phyloP scores from a whole-genome alignment of 30 jellyfish, hydroid and myxozoan species.

The Turritopsis dohrnii region DNA sequence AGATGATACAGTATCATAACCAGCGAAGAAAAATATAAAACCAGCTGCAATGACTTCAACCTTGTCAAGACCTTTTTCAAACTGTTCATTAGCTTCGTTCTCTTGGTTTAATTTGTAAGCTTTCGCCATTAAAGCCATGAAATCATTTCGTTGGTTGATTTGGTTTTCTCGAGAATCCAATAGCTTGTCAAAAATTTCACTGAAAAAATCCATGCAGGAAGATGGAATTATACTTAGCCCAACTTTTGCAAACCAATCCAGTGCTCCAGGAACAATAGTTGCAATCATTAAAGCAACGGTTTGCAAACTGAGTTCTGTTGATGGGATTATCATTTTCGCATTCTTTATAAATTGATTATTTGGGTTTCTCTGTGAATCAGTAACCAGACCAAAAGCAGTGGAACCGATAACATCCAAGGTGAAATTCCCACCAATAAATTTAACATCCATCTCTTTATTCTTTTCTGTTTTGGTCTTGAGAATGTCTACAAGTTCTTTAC shows the following conservation, averaged over 20 bases:
- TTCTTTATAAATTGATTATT: background rate
- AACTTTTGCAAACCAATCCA: background rate
- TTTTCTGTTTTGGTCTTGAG: background rate
- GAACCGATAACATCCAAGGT: background rate
- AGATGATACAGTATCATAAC: background rate
- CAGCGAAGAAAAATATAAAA: background rate
- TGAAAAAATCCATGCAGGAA: background rate
- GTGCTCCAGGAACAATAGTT: background rate
- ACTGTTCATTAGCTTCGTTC: background rate
- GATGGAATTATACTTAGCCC: background rate
- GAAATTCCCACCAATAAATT: background rate
- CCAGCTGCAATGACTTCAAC: background rate
- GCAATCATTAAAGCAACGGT: background rate
- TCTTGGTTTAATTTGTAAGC: background rate
- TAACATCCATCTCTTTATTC: background rate
- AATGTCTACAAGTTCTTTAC: background rate
- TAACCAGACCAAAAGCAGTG: conserved; percentile 2
- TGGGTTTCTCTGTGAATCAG: background rate
- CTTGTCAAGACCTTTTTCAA: background rate
- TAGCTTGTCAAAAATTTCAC: background rate
- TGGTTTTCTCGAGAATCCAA: background rate
- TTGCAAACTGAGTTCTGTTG: background rate
- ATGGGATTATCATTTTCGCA: background rate
- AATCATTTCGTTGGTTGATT: background rate
- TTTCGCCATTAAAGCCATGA: background rate